Base-by-base conservation (phyloP, 2,797 vertebrate species). In the Cyprinodon diabolis region DNA sequence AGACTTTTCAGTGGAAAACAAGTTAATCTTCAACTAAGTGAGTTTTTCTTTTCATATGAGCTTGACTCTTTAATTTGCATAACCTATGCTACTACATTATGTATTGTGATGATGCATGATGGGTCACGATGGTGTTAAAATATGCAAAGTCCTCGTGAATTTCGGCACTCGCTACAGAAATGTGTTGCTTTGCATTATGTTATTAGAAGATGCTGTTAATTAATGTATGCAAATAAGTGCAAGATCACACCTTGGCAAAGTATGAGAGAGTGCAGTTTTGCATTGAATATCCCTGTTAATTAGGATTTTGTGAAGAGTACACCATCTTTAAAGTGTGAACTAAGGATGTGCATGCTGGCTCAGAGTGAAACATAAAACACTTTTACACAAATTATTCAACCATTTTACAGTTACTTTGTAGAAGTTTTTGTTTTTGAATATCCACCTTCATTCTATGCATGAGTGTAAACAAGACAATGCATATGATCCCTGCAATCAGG, bases 261-360 rank as follows among this genome's bases (percentile, higher is more conserved):
- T 83, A 88, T 55, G 71, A 89, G 82, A 78, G 66, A 13, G 76
- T 76, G 71, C 69, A 7, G 66, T 69, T 82, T 77, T 75, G 75
- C 70, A 58, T 71, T 65, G 60, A 49, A 63, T 74, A 80, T 78
- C 72, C 78, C 68, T 71, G 76, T 84, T 87, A 80, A 87, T 91
- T 82, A 84, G 92, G 93, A 95, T 87, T 90, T 92, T 94, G 91
- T 91, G 23, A 75, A 90, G 91, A 94, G 93, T 93, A 91, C 90
- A 82, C 91, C 93, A 93, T 94, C 94, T 94, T 93, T 93, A 91
- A 95, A 93, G 94, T 95, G 95, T 94, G 94, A 96, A 95, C 91
- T 90, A 91, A 75, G 82, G 94, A 93, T 91, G 85, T 93, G 84
- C 86, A 93, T 93, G 92, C 69, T 35, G 82, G 51, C 80, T 83